Percentiles rank a stretch among this genome's conserved stretches.
Evolutionary conservation across 2,888 invertebrate species (phyloP).

Genomic region (Philonicus albiceps): DNA sequence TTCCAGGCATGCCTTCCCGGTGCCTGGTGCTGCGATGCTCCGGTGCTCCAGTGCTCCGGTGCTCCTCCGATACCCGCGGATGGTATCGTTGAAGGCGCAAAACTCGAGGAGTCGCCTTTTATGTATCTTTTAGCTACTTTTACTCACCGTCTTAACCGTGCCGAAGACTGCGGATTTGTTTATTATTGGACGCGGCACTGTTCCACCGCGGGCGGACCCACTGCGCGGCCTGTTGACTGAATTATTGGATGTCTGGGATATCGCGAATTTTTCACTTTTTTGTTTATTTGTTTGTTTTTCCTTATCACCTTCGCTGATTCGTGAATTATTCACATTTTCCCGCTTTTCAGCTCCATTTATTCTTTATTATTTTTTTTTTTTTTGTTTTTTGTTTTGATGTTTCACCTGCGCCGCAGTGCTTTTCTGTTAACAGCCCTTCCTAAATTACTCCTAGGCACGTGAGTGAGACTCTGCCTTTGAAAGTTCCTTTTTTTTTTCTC

Average conservation of each 20-base stretch:
- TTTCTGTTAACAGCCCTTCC: not conserved
- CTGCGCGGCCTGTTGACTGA: slow-evolving; percentile 17
- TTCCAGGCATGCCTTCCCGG: slow-evolving; percentile 15
- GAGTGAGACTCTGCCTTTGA: not conserved
- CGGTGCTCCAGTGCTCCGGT: too few relatives aligned
- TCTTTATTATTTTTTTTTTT: not conserved
- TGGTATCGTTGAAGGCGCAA: not conserved
- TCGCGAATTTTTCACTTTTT: slow-evolving; percentile 17
- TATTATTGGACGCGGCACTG: not conserved
- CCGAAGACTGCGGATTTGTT: not conserved
- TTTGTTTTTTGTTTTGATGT: not conserved
- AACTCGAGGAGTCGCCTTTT: not conserved
- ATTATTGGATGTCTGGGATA: slow-evolving; percentile 30
- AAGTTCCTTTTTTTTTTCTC: not conserved
- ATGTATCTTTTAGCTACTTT: not conserved
- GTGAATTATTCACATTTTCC: slow-evolving; percentile 37
- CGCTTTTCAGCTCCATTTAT: not conserved
- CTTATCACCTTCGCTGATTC: slow-evolving; percentile 16
- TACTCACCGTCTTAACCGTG: not conserved
- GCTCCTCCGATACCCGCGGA: not conserved
- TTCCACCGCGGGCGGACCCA: not conserved
- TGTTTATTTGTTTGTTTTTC: not conserved
- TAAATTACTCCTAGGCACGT: slow-evolving; percentile 39
- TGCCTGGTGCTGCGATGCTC: not conserved
- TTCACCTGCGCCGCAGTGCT: not conserved